Evolutionary conservation across 2,113 vertebrate species (phyloP), one percentile per base, ranked within the genome.

Genomic region (Thalassarche chlororhynchos): DNA sequence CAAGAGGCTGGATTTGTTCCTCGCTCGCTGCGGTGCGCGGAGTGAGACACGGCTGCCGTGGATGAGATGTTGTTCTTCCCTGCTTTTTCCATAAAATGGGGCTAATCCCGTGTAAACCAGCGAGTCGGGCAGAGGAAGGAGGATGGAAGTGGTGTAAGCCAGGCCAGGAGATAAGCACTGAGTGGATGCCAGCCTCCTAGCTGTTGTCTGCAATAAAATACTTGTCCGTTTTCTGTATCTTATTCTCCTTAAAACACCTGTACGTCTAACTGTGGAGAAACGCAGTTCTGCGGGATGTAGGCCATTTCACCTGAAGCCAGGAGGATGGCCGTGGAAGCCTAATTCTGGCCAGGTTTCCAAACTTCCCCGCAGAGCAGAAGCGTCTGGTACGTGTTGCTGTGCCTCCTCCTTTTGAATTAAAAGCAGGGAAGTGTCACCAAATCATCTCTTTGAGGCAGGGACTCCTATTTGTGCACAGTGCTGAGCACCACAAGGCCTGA

Each of bases 41-140:
- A 11, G 44, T 6, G n/a, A 49, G 40, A 52, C 1, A 0, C 0
- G 1, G 74, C 54, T 26, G 32, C 2, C 0, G 0, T 13, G 74
- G 44, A 5, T 8, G 32, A 71, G 75, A 29, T 3, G 3, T 17
- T 3, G 14, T 75, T 70, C 70, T 26, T 79, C 51, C 49, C 57
- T 28, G 58, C 54, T 49, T 72, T 36, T 47, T 10, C 71, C 31
- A 0, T 60, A 47, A 75, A 91, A 83, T 9, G 70, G 62, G 90
- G 87, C 83, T 94, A 93, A 84, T 93, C 84, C 86, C 6, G 0
- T 4, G 78, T 79, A 86, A 97, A 98, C 20, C 96, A 61, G 89
- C 10, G 40, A 87, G 91, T 74, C 66, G 69, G 93, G 69, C 77
- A 58, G 91, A 64, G 96, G 84, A 95, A 94, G 64, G 91, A 94